phyloP scores from a whole-genome alignment of 2,797 vertebrate genomes.

The Choloepus didactylus region DNA sequence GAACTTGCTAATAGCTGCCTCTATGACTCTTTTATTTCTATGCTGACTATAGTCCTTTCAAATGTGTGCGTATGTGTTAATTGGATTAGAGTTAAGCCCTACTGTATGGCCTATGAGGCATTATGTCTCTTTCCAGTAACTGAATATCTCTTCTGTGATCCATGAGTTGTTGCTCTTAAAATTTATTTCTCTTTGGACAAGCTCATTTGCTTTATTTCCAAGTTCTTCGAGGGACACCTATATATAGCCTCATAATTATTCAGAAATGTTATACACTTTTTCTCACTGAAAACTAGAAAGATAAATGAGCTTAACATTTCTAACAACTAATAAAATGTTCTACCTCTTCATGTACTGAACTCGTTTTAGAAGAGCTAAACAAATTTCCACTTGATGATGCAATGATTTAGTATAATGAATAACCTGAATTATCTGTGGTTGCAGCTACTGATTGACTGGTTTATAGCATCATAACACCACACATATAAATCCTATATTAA shows the following conservation, averaged over 20 bases:
- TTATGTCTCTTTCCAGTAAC: background rate
- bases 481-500: background rate
- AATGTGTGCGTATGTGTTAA: background rate
- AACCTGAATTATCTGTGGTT: conserved; percentile 34
- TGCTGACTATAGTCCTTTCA: background rate
- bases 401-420: conserved; percentile 24
- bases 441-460: background rate
- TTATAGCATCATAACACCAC: background rate
- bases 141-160: background rate
- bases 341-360: conserved; percentile 42
- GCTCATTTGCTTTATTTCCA: background rate
- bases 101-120: background rate
- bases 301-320: conserved; percentile 42
- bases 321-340: conserved; percentile 14
- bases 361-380: conserved; percentile 50
- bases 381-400: conserved; percentile 42
- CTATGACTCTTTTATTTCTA: background rate
- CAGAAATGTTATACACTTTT: background rate
- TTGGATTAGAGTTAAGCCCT: background rate
- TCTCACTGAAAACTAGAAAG: background rate
- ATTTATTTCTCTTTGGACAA: background rate
- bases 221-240: background rate
- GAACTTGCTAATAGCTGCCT: background rate
- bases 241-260: background rate
- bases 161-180: conserved; percentile 29